Base-by-base conservation (phyloP, 2,888 invertebrate species). In the Ypsolopha sequella region DNA sequence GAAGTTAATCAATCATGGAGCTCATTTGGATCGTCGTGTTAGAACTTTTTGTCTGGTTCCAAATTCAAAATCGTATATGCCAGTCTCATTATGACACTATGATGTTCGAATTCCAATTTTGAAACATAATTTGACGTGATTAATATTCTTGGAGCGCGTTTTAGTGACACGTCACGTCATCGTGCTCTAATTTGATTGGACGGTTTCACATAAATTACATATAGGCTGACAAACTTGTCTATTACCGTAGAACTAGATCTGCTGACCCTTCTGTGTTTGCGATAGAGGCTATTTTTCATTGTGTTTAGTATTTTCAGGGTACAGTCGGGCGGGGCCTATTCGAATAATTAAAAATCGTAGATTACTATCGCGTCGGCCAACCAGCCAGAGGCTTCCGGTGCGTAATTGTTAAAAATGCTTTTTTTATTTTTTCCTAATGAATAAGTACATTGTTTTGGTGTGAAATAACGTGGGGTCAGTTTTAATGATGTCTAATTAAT, bases 101-200 rank as follows among this genome's bases (percentile, higher is more conserved):
- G 39, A 64, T 63, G 61, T 63, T 62, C 55, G 55, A 47, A 56
- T 62, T 60, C 60, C 58, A 64, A 61, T 59, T 63, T 65, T 60
- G 61, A 69, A 70, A 66, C 65, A 65, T 68, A 67, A 68, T 58
- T 51, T 61, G 65, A 63, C 56, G 69, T 80, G 80, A 82, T 81
- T 79, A 79, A 78, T 79, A 76, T 73, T 68, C 69, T 63, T 62
- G 58, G 66, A 60, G 63, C 68, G 63, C 66, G 59, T 57, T 58
- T 60, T 62, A 68, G 62, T 70, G 73, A 72, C 74, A 81, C 73
- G 73, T 69, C 69, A 73, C 70, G 78, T 81, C 79, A 80, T 60
- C 75, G 67, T 59, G 64, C 65, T 63, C 63, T 80, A 80, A 85
- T 78, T 70, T 70, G 80, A 84, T 84, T 85, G 82, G 84, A 82